Evolutionary conservation across 2,113 vertebrate species (phyloP).

Genomic region (Pluvialis apricaria): DNA sequence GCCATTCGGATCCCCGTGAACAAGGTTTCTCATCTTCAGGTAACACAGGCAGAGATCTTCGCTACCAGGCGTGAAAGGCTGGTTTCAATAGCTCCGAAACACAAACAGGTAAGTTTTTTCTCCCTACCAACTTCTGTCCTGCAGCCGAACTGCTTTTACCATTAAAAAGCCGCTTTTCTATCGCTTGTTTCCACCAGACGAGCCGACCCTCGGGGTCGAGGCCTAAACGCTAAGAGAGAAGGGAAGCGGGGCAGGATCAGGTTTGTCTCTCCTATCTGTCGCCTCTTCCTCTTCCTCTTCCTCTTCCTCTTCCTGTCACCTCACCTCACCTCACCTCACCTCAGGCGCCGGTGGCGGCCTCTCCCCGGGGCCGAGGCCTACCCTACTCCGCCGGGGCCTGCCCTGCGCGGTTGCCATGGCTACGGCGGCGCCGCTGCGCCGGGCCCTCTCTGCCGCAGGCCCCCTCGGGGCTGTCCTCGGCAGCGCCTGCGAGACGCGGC

Average conservation of each 20-base stretch:
- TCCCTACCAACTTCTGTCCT: neutral
- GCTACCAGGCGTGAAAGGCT: no score
- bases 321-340: neutral
- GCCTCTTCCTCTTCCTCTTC: neutral
- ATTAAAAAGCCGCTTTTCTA: neutral
- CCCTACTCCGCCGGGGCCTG: accelerated
- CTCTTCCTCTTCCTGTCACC: no score
- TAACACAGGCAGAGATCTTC: accelerated
- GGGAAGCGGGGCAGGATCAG: no score
- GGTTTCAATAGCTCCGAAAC: neutral
- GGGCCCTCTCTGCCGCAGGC: accelerated
- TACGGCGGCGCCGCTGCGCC: neutral
- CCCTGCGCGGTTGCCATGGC: neutral
- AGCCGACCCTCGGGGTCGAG: neutral
- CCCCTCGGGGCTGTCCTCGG: accelerated
- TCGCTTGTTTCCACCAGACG: neutral
- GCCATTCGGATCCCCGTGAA: accelerated
- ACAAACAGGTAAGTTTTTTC: accelerated
- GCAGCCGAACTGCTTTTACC: neutral
- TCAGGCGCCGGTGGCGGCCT: neutral
- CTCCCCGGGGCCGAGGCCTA: accelerated
- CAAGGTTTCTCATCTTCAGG: no score
- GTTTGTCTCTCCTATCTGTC: accelerated
- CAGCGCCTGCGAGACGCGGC: neutral
- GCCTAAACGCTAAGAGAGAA: neutral